Conservation (phyloP, 2,888 invertebrate species). For the Xestia xanthographa region DNA sequence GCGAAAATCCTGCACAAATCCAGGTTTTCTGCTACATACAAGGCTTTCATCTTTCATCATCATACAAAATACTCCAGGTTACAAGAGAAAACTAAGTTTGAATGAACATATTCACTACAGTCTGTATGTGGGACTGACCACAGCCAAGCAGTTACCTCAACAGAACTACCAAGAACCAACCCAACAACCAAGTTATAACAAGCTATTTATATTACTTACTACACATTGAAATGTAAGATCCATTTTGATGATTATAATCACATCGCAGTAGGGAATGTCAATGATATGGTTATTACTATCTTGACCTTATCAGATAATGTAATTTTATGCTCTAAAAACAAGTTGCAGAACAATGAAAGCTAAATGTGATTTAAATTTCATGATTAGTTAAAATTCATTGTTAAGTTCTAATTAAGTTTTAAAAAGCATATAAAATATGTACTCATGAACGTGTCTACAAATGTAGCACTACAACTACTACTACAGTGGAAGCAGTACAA, state of each 20-base stretch:
- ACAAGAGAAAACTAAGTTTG: neutral
- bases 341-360: slow-evolving; percentile 6
- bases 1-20: neutral
- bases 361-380: neutral
- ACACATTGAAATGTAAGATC: neutral
- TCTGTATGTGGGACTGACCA: neutral
- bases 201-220: neutral
- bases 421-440: neutral
- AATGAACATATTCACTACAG: neutral
- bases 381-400: neutral
- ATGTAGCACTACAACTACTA: neutral
- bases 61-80: neutral
- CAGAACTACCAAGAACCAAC: neutral
- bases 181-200: neutral
- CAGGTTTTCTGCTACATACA: neutral
- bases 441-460: neutral
- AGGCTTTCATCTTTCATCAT: neutral
- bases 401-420: neutral
- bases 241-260: slow-evolving; percentile 9
- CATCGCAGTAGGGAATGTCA: neutral
- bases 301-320: slow-evolving; percentile 47
- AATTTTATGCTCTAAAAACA: slow-evolving; percentile 5
- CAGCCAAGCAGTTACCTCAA: neutral
- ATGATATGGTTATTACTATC: slow-evolving; percentile 34
- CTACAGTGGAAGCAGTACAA: no score